A percentile compares a stretch with the other conserved stretches of the same genome.
Conservation (phyloP, 2,888 invertebrate genomes). For the Apamea monoglypha region DNA sequence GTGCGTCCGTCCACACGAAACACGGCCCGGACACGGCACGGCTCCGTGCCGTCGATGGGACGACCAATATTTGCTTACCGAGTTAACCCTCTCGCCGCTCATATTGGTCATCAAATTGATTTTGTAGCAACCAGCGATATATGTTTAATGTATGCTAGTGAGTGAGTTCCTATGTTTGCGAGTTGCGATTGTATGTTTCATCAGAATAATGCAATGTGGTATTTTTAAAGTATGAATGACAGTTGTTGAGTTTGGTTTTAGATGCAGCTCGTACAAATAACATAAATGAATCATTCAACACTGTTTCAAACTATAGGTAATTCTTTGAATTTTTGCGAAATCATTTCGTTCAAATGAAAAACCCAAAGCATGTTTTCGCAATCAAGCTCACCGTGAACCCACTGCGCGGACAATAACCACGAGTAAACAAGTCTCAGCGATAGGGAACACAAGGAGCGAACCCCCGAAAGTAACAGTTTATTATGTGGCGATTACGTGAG, state of each 20-base stretch:
- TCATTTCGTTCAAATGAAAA: not conserved
- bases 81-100: constrained; percentile 55
- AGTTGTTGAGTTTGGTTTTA: constrained; percentile 1
- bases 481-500: constrained; percentile 61
- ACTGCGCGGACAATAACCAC: constrained; percentile 25
- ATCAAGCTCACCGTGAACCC: not conserved
- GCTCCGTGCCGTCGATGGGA: constrained; percentile 50
- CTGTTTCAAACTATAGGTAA: not conserved
- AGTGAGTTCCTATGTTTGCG: constrained; percentile 43
- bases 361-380: not conserved
- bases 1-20: constrained; percentile 11
- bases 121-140: constrained; percentile 48
- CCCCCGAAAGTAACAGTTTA: constrained; percentile 54
- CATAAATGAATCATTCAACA: not conserved
- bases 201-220: not conserved
- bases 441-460: constrained; percentile 48
- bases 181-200: constrained; percentile 3
- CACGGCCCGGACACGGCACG: constrained; percentile 23
- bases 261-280: not conserved
- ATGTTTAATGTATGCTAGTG: constrained; percentile 57
- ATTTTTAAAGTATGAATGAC: not conserved
- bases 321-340: not conserved
- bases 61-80: constrained; percentile 59
- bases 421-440: constrained; percentile 52
- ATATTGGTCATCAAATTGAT: constrained; percentile 60